Percentiles rank a stretch among this genome's conserved stretches.
Conservation (phyloP, 2,797 vertebrate species). For the Falco naumanni region DNA sequence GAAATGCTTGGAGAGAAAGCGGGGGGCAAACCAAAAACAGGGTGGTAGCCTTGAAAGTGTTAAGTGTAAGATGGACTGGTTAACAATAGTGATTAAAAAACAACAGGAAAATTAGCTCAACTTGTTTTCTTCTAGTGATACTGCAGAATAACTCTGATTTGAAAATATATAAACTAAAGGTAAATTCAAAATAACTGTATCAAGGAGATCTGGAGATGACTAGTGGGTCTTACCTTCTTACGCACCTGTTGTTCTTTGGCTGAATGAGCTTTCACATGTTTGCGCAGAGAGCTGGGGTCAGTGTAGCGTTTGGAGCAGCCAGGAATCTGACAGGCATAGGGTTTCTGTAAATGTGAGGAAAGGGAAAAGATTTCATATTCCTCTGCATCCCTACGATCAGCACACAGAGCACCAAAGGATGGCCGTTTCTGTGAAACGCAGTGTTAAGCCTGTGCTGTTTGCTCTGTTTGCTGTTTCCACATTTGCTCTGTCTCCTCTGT, state of each 20-base stretch:
- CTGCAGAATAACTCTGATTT: neutral
- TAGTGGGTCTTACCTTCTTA: conserved; percentile 88
- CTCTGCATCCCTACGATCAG: neutral
- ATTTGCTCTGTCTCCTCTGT: neutral
- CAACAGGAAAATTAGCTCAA: neutral
- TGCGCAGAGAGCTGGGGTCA: conserved; percentile 97
- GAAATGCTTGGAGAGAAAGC: neutral
- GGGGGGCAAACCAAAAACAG: neutral
- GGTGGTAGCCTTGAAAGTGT: neutral
- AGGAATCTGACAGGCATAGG: conserved; percentile 97
- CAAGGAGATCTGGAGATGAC: neutral
- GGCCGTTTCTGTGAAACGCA: neutral
- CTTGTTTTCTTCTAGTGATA: neutral
- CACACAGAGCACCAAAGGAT: neutral
- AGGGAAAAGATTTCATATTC: neutral
- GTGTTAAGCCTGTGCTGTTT: neutral
- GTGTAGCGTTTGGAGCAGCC: conserved; percentile 99
- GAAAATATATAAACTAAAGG: neutral
- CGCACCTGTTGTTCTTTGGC: conserved; percentile 97
- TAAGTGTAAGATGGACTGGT: neutral
- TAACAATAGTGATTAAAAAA: neutral
- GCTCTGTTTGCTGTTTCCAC: neutral
- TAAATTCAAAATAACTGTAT: neutral
- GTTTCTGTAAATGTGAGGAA: conserved; percentile 84
- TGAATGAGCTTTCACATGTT: conserved; percentile 97